Percentiles rank a stretch among this genome's conserved stretches.
Evolutionary conservation across 2,888 invertebrate genomes (phyloP).

Genomic region (Machimus atricapillus): DNA sequence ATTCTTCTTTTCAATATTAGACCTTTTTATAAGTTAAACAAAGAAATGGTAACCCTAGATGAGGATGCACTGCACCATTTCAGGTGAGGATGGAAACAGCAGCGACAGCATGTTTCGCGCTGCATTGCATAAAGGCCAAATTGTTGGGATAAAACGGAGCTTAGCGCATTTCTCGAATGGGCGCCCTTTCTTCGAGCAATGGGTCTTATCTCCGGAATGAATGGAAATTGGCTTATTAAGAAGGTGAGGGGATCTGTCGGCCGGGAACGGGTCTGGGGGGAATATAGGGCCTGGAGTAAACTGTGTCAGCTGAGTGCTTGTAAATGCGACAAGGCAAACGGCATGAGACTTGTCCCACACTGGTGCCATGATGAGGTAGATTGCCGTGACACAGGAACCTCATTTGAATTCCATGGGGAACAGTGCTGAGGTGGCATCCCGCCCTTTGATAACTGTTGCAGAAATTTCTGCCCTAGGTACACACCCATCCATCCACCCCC

Average conservation of each 20-base stretch:
- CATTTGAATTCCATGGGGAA: conserved; percentile 29
- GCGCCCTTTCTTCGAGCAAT: conserved; percentile 3
- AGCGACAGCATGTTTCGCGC: not conserved
- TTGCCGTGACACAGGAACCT: conserved; percentile 28
- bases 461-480: not conserved
- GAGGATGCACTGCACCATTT: not conserved
- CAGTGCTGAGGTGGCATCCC: not conserved
- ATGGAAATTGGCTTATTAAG: conserved; percentile 40
- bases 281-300: not conserved
- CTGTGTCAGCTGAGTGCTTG: conserved; percentile 10
- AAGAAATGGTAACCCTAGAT: not conserved
- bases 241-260: not conserved
- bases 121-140: conserved; percentile 12
- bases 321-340: conserved; percentile 21
- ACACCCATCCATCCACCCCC: not conserved
- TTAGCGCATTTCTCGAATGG: conserved; percentile 16
- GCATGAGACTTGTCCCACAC: conserved; percentile 9
- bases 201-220: conserved; percentile 26
- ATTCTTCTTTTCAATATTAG: no score
- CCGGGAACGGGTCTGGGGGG: not conserved
- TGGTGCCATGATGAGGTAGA: conserved; percentile 27
- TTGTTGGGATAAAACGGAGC: not conserved
- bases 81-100: not conserved
- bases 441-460: conserved; percentile 18
- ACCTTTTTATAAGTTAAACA: no score